A percentile compares a stretch with the other conserved stretches of the same genome.
These are phyloP conservation scores for Elegia similella DNA, from an alignment of 2,888 invertebrate species.

Conservation along the genomic window DNA sequence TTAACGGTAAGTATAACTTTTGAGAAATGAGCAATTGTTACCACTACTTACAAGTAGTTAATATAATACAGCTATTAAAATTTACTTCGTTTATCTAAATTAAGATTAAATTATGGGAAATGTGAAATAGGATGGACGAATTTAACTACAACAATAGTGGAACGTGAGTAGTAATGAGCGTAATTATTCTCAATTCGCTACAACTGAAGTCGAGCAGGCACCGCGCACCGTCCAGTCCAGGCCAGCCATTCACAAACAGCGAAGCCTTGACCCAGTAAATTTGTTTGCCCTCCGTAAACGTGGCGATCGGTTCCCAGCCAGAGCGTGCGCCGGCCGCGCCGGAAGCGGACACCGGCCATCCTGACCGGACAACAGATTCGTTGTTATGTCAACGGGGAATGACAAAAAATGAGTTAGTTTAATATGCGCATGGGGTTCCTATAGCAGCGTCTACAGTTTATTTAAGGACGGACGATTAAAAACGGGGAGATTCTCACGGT, in stretches of 20 bases:
- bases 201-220: conserved; percentile 38
- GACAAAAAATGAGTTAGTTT: conserved; percentile 32
- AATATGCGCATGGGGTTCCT: neutral
- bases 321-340: conserved; percentile 64
- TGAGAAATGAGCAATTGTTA: too few species aligned
- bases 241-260: conserved; percentile 51
- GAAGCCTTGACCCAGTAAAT: conserved; percentile 71
- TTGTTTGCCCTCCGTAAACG: conserved; percentile 60
- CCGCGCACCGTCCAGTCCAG: conserved; percentile 14
- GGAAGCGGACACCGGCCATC: conserved; percentile 60
- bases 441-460: neutral
- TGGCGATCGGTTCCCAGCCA: conserved; percentile 60
- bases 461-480: neutral
- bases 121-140: conserved; percentile 4
- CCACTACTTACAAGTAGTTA: too few species aligned
- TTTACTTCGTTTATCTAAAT: neutral
- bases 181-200: conserved; percentile 55
- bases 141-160: conserved; percentile 7
- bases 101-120: conserved; percentile 10
- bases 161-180: conserved; percentile 3
- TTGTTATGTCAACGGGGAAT: conserved; percentile 59
- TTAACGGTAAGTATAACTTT: too few species aligned
- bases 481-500: neutral
- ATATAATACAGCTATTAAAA: neutral
- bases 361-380: conserved; percentile 68